Evolutionary conservation across 2,113 vertebrate genomes (phyloP).

Genomic region (Agelaius phoeniceus): DNA sequence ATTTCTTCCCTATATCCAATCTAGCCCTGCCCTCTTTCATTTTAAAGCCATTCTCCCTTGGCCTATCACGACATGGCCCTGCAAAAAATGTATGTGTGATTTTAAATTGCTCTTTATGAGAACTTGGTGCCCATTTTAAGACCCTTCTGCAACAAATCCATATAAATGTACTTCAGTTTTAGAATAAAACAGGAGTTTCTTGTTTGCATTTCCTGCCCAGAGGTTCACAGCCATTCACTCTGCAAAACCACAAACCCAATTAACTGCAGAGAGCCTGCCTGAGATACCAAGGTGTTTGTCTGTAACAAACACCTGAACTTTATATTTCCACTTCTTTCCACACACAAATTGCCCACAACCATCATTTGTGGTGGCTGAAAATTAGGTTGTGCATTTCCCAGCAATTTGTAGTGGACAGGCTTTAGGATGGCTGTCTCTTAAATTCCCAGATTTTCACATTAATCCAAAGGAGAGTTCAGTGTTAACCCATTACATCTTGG

Average conservation of each 20-base stretch:
- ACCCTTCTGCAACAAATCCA: neutral
- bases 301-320: constrained; percentile 14
- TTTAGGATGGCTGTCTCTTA: neutral
- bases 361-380: neutral
- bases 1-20: neutral
- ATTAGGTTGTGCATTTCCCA: neutral
- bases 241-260: neutral
- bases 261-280: neutral
- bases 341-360: neutral
- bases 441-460: neutral
- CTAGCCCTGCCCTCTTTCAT: neutral
- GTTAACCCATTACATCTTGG: neutral
- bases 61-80: too few relatives aligned
- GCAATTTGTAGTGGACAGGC: neutral
- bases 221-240: neutral
- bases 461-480: neutral
- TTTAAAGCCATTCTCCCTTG: neutral
- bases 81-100: fast-evolving
- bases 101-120: neutral
- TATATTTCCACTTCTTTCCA: neutral
- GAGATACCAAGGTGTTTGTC: neutral
- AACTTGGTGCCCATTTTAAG: neutral
- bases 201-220: neutral
- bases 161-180: neutral
- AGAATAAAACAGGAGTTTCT: neutral